Percentiles rank a stretch among this genome's conserved stretches.
Conservation (phyloP, 2,797 vertebrate genomes). For the Chromobotia macracanthus region DNA sequence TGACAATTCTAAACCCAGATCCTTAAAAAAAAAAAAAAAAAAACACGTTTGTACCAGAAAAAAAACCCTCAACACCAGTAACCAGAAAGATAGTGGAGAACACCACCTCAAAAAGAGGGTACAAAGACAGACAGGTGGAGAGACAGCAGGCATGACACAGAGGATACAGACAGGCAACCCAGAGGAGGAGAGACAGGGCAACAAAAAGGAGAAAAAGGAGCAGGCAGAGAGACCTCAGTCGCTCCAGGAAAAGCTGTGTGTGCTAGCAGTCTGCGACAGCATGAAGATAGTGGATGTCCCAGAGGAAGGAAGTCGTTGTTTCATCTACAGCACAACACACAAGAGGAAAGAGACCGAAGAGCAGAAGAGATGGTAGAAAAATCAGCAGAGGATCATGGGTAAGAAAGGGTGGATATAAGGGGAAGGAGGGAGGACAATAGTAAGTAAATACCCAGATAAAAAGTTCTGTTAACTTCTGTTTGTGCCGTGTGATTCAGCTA, state of each 20-base stretch:
- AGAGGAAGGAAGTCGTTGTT: conserved; percentile 95
- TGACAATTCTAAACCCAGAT: neutral
- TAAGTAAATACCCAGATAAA: neutral
- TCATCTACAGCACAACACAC: conserved; percentile 86
- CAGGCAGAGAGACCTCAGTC: conserved; percentile 93
- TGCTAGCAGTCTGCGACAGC: conserved; percentile 99
- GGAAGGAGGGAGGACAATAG: conserved; percentile 50
- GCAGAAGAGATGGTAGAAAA: conserved; percentile 56
- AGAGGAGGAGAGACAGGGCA: conserved; percentile 1
- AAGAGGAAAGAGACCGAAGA: conserved; percentile 74
- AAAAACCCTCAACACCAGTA: neutral
- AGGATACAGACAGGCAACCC: conserved; percentile 54
- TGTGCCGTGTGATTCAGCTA: conserved; percentile 10
- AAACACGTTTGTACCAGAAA: conserved; percentile 1
- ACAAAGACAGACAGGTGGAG: conserved; percentile 62
- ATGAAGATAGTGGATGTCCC: conserved; percentile 99
- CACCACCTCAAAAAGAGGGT: conserved; percentile 42
- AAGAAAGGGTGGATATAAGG: conserved; percentile 72
- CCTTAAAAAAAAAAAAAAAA: too few relatives aligned
- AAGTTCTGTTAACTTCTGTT: neutral
- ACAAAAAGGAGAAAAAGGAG: conserved; percentile 30
- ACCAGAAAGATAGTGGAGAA: neutral
- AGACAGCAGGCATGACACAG: conserved; percentile 66
- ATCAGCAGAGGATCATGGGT: conserved; percentile 64
- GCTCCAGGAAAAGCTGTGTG: conserved; percentile 99